Evolutionary conservation across 2,888 invertebrate species (phyloP).

Genomic region (Mesochorus sp.): DNA sequence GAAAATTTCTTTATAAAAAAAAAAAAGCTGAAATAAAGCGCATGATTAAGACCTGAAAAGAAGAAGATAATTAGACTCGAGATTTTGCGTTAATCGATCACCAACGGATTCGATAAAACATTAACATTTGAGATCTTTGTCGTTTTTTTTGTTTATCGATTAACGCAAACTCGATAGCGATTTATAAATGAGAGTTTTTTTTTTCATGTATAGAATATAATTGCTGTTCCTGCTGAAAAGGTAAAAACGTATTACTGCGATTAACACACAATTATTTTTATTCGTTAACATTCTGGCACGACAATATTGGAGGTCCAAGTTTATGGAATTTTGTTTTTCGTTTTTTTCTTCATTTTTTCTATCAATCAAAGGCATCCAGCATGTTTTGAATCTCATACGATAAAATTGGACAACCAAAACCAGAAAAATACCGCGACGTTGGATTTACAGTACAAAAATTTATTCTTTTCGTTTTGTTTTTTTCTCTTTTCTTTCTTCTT

Average conservation of each 20-base stretch:
- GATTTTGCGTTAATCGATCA: slow-evolving; percentile 57
- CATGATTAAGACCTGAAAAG: slow-evolving; percentile 77
- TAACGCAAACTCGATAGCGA: slow-evolving; percentile 74
- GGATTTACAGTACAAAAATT: slow-evolving; percentile 38
- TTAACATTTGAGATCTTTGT: not conserved
- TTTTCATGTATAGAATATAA: slow-evolving; percentile 60
- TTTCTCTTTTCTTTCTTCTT: slow-evolving; percentile 14
- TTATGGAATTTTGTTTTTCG: not conserved
- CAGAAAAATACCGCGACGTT: slow-evolving; percentile 3
- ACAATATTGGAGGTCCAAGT: slow-evolving; percentile 44
- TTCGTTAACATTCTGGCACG: not conserved
- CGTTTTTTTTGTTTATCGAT: slow-evolving; percentile 47
- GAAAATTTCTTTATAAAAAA: not conserved
- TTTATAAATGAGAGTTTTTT: slow-evolving; percentile 61
- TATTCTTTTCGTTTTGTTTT: not conserved
- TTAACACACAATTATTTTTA: slow-evolving; percentile 18
- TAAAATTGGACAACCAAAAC: slow-evolving; percentile 47
- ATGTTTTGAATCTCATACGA: too few species aligned
- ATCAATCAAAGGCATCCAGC: too few species aligned
- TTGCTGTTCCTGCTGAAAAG: slow-evolving; percentile 77
- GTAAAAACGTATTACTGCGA: slow-evolving; percentile 52
- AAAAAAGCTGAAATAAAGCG: slow-evolving; percentile 68
- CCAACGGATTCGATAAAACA: not conserved
- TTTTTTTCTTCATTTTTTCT: not conserved
- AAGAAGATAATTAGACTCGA: slow-evolving; percentile 66